phyloP scores from a whole-genome alignment of 2,888 invertebrate species.

The Hypercompe scribonia region DNA sequence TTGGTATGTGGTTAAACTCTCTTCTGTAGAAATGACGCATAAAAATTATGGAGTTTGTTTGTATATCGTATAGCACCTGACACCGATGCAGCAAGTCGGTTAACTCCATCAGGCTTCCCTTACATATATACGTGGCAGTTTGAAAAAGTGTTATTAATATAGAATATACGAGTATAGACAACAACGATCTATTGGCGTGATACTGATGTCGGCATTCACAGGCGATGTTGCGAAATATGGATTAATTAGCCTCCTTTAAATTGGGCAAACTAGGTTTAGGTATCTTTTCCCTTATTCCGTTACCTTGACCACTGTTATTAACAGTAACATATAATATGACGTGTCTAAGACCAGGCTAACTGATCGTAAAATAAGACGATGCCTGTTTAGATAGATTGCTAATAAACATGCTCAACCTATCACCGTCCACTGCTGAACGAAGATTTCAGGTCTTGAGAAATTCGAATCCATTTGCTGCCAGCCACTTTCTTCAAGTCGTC shows the following conservation, averaged over 20 bases:
- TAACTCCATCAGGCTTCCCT: not conserved
- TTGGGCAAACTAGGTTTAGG: not conserved
- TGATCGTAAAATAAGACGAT: not conserved
- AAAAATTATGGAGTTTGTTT: not conserved
- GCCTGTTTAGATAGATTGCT: not conserved
- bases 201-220: not conserved
- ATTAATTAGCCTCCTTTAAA: not conserved
- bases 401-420: no score
- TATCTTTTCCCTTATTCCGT: not conserved
- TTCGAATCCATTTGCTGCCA: no score
- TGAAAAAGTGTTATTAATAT: not conserved
- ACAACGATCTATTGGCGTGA: not conserved
- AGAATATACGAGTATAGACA: not conserved
- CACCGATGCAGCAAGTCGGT: not conserved
- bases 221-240: not conserved
- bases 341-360: not conserved
- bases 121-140: not conserved
- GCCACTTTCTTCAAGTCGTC: no score
- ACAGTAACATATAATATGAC: not conserved
- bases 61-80: not conserved
- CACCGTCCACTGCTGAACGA: no score
- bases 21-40: not conserved
- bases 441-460: no score
- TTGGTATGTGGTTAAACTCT: slow-evolving; percentile 52
- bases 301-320: not conserved